These are phyloP conservation scores for Mimachlamys varia DNA, from an alignment of 2,888 invertebrate genomes.

Conservation along the genomic window DNA sequence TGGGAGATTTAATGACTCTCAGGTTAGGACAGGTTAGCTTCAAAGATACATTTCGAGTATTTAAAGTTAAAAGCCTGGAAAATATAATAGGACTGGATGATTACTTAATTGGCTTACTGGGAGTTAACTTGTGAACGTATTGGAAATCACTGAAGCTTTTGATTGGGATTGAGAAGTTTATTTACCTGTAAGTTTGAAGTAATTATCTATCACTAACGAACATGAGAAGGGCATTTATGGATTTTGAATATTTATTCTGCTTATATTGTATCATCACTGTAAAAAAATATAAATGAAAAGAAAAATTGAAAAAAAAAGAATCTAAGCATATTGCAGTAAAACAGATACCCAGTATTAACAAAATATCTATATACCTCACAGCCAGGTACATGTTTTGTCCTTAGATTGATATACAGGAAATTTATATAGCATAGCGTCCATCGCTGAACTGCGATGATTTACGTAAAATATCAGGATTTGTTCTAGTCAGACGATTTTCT, in stretches of 20 bases:
- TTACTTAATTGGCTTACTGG: neutral
- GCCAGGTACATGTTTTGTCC: too few species aligned
- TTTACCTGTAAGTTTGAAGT: neutral
- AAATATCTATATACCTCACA: too few species aligned
- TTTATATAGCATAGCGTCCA: too few species aligned
- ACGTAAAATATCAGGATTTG: neutral
- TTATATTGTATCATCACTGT: neutral
- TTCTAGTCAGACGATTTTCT: neutral
- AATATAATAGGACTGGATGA: neutral
- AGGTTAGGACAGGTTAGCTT: neutral
- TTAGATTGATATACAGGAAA: too few species aligned
- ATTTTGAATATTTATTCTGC: neutral
- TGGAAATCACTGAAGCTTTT: neutral
- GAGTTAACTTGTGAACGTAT: neutral
- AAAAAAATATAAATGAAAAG: neutral
- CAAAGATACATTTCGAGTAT: neutral
- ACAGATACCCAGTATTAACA: too few species aligned
- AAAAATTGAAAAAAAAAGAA: neutral
- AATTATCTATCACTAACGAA: neutral
- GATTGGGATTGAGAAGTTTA: neutral
- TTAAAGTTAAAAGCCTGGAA: slow-evolving; percentile 27
- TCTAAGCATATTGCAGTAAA: neutral
- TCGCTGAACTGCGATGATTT: neutral
- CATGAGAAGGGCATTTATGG: neutral
- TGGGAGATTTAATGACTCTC: neutral